These are phyloP conservation scores for Drosophila kohkoa DNA, from an alignment of 1,140 invertebrate genomes.

Conservation along the genomic window DNA sequence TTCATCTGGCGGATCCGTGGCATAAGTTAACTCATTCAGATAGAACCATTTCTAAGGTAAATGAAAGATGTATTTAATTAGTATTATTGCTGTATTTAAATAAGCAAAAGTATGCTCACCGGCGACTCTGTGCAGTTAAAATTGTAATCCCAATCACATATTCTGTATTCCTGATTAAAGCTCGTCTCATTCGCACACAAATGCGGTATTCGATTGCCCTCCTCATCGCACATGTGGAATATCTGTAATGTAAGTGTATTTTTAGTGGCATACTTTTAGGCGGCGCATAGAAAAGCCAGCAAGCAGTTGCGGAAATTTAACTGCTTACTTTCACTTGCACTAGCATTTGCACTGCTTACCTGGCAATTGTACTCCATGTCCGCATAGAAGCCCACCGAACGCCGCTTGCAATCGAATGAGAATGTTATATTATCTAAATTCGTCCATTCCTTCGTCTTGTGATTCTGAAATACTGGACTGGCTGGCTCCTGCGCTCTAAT, in stretches of 20 bases:
- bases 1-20: slow-evolving; percentile 87
- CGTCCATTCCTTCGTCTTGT: slow-evolving; percentile 87
- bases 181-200: slow-evolving; percentile 87
- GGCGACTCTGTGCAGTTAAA: slow-evolving; percentile 87
- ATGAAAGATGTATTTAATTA: neutral
- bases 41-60: slow-evolving; percentile 86
- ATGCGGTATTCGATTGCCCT: slow-evolving; percentile 87
- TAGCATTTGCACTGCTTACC: slow-evolving; percentile 54
- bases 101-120: slow-evolving; percentile 34
- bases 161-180: slow-evolving; percentile 88
- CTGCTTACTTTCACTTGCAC: neutral
- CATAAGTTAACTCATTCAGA: slow-evolving; percentile 87
- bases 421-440: slow-evolving; percentile 88
- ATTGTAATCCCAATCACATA: slow-evolving; percentile 88
- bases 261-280: slow-evolving; percentile 61
- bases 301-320: neutral
- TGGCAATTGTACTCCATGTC: slow-evolving; percentile 88
- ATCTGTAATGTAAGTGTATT: slow-evolving; percentile 71
- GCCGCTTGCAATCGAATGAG: slow-evolving; percentile 87
- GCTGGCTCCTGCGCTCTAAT: slow-evolving; percentile 73
- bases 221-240: slow-evolving; percentile 89
- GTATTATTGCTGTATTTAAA: neutral
- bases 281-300: neutral
- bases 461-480: slow-evolving; percentile 84
- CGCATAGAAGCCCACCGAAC: slow-evolving; percentile 88